A percentile compares a stretch with the other conserved stretches of the same genome.
Conservation (phyloP, 2,888 invertebrate species). For the Drosophila percnosoma region DNA sequence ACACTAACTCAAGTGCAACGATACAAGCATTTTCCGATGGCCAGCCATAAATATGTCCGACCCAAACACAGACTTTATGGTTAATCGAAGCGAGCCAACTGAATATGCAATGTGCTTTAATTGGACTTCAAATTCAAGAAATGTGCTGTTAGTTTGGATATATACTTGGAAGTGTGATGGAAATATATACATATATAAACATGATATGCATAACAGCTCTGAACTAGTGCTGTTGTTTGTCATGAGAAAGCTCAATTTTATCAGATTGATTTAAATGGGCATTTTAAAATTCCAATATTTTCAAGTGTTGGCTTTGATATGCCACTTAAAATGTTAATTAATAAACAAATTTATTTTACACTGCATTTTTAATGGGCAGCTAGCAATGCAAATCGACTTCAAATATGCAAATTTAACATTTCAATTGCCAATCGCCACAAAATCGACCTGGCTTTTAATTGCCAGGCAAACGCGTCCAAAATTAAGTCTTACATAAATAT, state of each 20-base stretch:
- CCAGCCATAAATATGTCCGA: slow-evolving; percentile 39
- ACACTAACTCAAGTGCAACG: slow-evolving; percentile 51
- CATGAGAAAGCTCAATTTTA: background rate
- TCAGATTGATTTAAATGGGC: background rate
- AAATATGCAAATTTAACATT: slow-evolving; percentile 20
- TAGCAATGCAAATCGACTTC: slow-evolving; percentile 28
- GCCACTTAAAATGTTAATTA: background rate
- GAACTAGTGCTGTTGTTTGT: background rate
- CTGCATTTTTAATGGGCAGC: background rate
- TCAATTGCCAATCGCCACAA: slow-evolving; percentile 22
- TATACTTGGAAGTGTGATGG: background rate
- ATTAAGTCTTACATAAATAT: slow-evolving; percentile 28
- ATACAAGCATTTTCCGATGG: slow-evolving; percentile 32
- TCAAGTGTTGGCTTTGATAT: background rate
- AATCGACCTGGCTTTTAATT: slow-evolving; percentile 8
- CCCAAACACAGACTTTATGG: slow-evolving; percentile 8
- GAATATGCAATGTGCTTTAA: slow-evolving; percentile 14
- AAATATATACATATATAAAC: background rate
- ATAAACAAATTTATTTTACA: background rate
- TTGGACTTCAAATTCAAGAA: background rate
- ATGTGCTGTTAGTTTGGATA: background rate
- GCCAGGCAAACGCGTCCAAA: slow-evolving; percentile 12
- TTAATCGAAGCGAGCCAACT: slow-evolving; percentile 10
- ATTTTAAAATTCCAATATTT: background rate
- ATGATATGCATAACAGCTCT: background rate